Evolutionary conservation across 37 sponge, comb jelly and placozoan species (phyloP).

Genomic region (Aplysina aerophoba): DNA sequence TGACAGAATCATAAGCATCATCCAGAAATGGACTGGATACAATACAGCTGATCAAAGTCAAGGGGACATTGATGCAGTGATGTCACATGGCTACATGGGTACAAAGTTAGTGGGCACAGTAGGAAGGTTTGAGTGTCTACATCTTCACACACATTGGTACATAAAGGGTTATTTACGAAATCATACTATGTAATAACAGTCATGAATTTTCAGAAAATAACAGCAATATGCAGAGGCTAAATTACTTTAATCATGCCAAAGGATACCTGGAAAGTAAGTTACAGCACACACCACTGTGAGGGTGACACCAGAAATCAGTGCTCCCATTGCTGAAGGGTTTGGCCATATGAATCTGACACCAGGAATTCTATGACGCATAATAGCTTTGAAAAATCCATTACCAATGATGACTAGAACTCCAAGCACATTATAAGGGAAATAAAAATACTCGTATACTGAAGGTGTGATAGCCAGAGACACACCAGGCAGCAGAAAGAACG

Average conservation of each 20-base stretch:
- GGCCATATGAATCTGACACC: slow-evolving; percentile 39
- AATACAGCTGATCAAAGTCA: not conserved
- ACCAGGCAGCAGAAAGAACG: slow-evolving; percentile 34
- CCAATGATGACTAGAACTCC: slow-evolving; percentile 31
- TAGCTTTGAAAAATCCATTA: not conserved
- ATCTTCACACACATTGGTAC: too few relatives aligned
- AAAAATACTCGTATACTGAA: slow-evolving; percentile 17
- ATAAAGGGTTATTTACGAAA: too few relatives aligned
- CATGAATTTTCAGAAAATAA: too few relatives aligned
- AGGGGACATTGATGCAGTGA: not conserved
- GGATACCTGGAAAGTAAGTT: slow-evolving; percentile 61
- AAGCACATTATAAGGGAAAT: slow-evolving; percentile 20
- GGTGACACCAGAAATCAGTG: slow-evolving; percentile 41
- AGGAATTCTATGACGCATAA: not conserved
- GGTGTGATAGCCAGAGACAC: slow-evolving; percentile 34
- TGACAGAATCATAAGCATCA: not conserved
- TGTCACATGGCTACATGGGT: too few relatives aligned
- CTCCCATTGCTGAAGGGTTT: slow-evolving; percentile 66
- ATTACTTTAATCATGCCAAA: not conserved
- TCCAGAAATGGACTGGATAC: not conserved
- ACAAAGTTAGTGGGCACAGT: too few relatives aligned
- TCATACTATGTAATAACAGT: too few relatives aligned
- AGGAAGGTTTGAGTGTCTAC: too few relatives aligned
- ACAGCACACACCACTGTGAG: slow-evolving; percentile 57
- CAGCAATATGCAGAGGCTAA: too few relatives aligned